Base-by-base conservation (phyloP, 2,113 vertebrate species). In the Nothobranchius kuhntae region DNA sequence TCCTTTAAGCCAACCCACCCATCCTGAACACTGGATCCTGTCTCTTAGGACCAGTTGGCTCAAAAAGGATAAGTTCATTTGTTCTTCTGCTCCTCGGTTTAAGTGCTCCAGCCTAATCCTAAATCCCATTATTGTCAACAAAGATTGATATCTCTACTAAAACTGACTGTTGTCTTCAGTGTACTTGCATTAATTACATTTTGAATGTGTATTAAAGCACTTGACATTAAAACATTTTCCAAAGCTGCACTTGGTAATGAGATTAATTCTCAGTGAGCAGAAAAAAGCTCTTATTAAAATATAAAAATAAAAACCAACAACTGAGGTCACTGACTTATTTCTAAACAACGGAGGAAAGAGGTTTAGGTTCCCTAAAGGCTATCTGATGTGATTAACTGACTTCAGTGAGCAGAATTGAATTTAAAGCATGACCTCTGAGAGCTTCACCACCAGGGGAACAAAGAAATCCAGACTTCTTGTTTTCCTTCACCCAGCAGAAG, bases 351-450 rank as follows among this genome's bases (percentile, higher is more conserved):
- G 58, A 65, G 54, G 56, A 12, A 26, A 58, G 62, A 61, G 26
- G 71, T 81, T 51, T 44, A 46, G 59, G 35, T n/a, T 47, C 82
- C 63, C 74, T 63, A 8, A 77, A 65, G 73, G 82, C 36, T 80
- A 40, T 54, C 48, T 85, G 82, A 91, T 76, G 75, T 53, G 79
- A 89, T 91, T 89, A 87, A 54, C 57, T 75, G 80, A 80, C 83
- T 56, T 75, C 75, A 77, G 81, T 74, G 79, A 58, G 54, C 45
- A 21, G 61, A 73, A 90, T 83, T 86, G 47, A 79, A 85, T 89
- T 90, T 73, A 81, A 82, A 81, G 61, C 67, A 45, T 71, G 81
- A 80, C 79, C 83, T 83, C 68, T 84, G 78, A 68, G 50, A 55
- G 71, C 44, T 65, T 66, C 75, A 78, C 60, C 83, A 77, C 82